Base-by-base conservation (phyloP, 2,888 invertebrate genomes). In the Tetragnatha montana region DNA sequence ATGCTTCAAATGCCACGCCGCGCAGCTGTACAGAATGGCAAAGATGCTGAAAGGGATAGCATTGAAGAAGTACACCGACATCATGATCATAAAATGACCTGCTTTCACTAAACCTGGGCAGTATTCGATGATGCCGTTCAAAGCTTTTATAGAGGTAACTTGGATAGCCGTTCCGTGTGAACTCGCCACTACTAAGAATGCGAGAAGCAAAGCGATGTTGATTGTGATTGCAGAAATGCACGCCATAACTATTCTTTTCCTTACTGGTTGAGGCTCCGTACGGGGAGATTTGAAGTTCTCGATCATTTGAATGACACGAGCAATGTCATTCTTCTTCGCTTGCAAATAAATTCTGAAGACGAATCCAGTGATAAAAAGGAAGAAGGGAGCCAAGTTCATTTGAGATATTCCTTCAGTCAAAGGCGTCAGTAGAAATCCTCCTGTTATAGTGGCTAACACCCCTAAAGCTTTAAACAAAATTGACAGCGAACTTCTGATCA, bases 1-100 rank as follows among this genome's bases (percentile, higher is more conserved):
- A 21, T 79, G 60, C 22, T 79, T 79, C 22, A 51, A 17, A 21
- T 79, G 35, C 79, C 79, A 79, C 8, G 60, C 14, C 7, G 19
- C 7, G 50, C 22, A n/a, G 12, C 21, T 19, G 17, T 51, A 79
- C 19, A 79, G 19, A 8, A 79, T 60, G 8, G 22, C 21, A 79
- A 79, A 79, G 50, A 60, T 60, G 10, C 22, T 8, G 14, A 79
- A 60, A 51, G 79, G 68, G 22, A 22, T 22, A 17, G 35, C 8
- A 35, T 22, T 74, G 35, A 35, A 35, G 8, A 74, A 35, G 35
- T 35, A 22, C 10, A 74, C 14, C 8, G 35, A 35, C 6, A 74
- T 8, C 14, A 74, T 74, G 6, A 22, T 17, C 35, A 22, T 35
- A 17, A 74, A 35, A 17, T 8, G 35, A 10, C 35, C 17, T 0